phyloP scores from a whole-genome alignment of 1,140 invertebrate genomes.

The Pachypeltis micranthus region DNA sequence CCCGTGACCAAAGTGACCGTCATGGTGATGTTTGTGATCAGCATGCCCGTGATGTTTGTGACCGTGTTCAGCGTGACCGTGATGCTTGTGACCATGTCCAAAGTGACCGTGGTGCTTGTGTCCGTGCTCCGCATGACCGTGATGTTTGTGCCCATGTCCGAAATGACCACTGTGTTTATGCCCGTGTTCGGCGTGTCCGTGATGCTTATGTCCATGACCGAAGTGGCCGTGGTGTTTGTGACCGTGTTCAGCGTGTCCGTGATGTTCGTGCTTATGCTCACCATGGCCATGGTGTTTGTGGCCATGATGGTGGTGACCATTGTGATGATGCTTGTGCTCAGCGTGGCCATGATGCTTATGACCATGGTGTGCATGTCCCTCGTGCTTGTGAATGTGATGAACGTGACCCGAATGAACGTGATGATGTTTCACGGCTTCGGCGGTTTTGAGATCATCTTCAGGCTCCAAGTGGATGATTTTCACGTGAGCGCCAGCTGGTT shows the following conservation, averaged over 20 bases:
- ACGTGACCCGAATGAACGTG: constrained; percentile 18
- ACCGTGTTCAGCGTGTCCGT: constrained; percentile 9
- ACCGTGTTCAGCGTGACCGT: constrained; percentile 6
- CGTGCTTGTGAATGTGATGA: constrained; percentile 16
- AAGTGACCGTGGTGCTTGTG: constrained; percentile 18
- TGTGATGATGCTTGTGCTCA: constrained; percentile 11
- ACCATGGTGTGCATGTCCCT: constrained; percentile 12
- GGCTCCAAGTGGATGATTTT: not conserved
- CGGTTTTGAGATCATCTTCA: constrained; percentile 13
- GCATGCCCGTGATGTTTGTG: constrained; percentile 19
- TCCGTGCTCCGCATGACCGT: constrained; percentile 12
- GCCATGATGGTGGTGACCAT: constrained; percentile 11
- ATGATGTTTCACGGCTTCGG: constrained; percentile 19
- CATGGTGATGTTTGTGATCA: constrained; percentile 12
- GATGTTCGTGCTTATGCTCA: constrained; percentile 10
- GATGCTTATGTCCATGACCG: constrained; percentile 14
- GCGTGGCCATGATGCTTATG: constrained; percentile 14
- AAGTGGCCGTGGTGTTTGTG: constrained; percentile 14
- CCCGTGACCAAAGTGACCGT: constrained; percentile 11
- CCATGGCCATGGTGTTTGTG: constrained; percentile 8
- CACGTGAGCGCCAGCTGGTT: not conserved
- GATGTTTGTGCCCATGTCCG: constrained; percentile 16
- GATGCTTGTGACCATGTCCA: constrained; percentile 17
- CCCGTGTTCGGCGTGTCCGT: constrained; percentile 13
- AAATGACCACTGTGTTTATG: constrained; percentile 18